Conservation (phyloP, 2,797 vertebrate genomes). For the Ambastaia sidthimunki region DNA sequence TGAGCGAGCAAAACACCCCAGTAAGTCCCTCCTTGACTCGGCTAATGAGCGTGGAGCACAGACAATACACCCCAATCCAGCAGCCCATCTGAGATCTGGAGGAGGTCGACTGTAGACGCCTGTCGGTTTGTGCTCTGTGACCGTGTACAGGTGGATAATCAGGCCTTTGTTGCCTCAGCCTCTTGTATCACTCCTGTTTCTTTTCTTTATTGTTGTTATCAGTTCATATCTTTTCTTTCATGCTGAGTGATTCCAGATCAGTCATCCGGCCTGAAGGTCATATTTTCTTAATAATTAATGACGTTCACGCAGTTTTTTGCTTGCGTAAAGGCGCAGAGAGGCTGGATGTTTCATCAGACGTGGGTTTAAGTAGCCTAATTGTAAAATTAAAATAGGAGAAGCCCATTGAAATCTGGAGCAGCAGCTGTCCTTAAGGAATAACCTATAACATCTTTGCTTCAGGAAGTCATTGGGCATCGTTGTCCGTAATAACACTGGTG, state of each 20-base stretch:
- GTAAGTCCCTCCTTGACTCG: slow-evolving; percentile 65
- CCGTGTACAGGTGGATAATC: slow-evolving; percentile 57
- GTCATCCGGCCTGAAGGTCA: slow-evolving; percentile 41
- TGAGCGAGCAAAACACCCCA: slow-evolving; percentile 60
- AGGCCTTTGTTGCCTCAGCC: slow-evolving; percentile 46
- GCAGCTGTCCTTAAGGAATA: slow-evolving; percentile 60
- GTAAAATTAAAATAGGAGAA: slow-evolving; percentile 63
- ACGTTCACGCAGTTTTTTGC: neutral
- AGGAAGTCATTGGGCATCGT: slow-evolving; percentile 63
- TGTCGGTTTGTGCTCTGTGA: slow-evolving; percentile 54
- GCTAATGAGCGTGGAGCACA: slow-evolving; percentile 65
- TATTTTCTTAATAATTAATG: slow-evolving; percentile 41
- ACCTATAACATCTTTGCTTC: slow-evolving; percentile 69
- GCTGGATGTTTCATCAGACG: slow-evolving; percentile 60
- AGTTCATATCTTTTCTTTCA: slow-evolving; percentile 22
- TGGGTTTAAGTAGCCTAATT: slow-evolving; percentile 63
- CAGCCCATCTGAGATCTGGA: slow-evolving; percentile 60
- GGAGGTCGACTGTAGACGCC: too few species aligned
- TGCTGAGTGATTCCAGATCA: slow-evolving; percentile 35
- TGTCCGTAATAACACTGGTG: slow-evolving; percentile 61
- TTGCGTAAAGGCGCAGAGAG: neutral
- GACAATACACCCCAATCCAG: too few species aligned
- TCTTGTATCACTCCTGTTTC: slow-evolving; percentile 44
- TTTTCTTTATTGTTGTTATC: slow-evolving; percentile 39
- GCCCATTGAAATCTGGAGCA: slow-evolving; percentile 56